A percentile compares a stretch with the other conserved stretches of the same genome.
phyloP scores from a whole-genome alignment of 2,888 invertebrate genomes.

The Leucophenga maculata region DNA sequence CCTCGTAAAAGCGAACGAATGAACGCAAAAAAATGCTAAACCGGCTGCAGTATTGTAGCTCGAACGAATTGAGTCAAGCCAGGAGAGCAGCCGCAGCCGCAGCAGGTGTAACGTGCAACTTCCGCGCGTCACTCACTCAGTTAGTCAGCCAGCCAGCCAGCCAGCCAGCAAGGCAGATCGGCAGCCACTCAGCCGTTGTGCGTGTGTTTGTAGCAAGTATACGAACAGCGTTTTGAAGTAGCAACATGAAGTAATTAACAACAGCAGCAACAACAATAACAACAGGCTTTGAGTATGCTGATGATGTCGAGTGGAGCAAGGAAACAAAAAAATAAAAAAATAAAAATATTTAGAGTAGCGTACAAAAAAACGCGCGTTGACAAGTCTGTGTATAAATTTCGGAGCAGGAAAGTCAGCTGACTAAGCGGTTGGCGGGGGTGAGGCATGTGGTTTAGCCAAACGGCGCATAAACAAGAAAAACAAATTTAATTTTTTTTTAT shows the following conservation, averaged over 20 bases:
- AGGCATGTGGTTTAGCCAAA: slow-evolving; percentile 36
- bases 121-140: slow-evolving; percentile 7
- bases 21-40: slow-evolving; percentile 10
- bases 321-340: slow-evolving; percentile 2
- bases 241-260: slow-evolving; percentile 64
- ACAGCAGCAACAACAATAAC: slow-evolving; percentile 37
- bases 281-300: slow-evolving; percentile 39
- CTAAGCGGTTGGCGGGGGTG: neutral
- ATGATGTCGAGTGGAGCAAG: slow-evolving; percentile 4
- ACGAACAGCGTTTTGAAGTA: slow-evolving; percentile 26
- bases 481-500: too few relatives aligned
- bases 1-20: neutral
- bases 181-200: slow-evolving; percentile 18
- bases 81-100: neutral
- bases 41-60: slow-evolving; percentile 9
- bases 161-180: too few relatives aligned
- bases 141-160: too few relatives aligned
- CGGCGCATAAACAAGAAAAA: slow-evolving; percentile 32
- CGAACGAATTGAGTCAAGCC: neutral
- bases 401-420: neutral
- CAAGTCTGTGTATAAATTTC: slow-evolving; percentile 16
- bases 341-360: neutral
- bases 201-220: slow-evolving; percentile 29
- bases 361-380: slow-evolving; percentile 18
- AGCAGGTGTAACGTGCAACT: slow-evolving; percentile 19